Evolutionary conservation across 2,797 vertebrate genomes (phyloP), one percentile per base, ranked within the genome.

Genomic region (Microhierax caerulescens): DNA sequence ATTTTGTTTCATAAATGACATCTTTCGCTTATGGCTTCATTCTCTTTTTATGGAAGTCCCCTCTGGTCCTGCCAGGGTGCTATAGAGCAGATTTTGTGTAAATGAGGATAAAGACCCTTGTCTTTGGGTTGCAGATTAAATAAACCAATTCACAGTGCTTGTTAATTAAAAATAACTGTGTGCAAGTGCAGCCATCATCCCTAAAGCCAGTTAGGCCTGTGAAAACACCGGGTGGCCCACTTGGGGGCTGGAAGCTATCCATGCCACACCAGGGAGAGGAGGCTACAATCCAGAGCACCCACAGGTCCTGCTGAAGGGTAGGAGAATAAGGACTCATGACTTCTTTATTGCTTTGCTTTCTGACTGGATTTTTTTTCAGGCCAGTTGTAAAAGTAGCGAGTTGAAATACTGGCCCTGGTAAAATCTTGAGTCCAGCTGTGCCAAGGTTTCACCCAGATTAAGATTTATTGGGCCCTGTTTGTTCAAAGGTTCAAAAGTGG

Each of bases 401-500:
- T 91, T 91, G 72, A 90, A 95, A 83, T 88, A 51, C 48, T 56
- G 39, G 19, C 37, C 60, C 27, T 94, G 65, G 50, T 94, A 70
- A 93, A 91, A 68, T 64, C 87, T 93, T 91, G 47, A 94, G 34
- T 34, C 65, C 64, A 89, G 14, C 23, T 0, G 0, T 95, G 91
- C 88, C 90, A 85, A 77, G 72, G 32, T 84, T 96, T 97, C 47
- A 81, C 64, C 43, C 56, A 89, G 93, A 75, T 77, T 91, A 97
- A 86, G 91, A 80, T 25, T 4, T 83, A 47, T 76, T 94, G 90
- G 61, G 78, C 30, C 73, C 50, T 77, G 30, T 84, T 82, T 95
- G 90, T 95, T 93, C 93, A 90, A 74, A 97, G 64, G 81, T 90
- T 96, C 72, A 63, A 69, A 85, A 81, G 77, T 83, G 85, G 60